These are phyloP conservation scores for Aspidoscelis tigris DNA, from an alignment of 2,113 vertebrate genomes.

Conservation along the genomic window DNA sequence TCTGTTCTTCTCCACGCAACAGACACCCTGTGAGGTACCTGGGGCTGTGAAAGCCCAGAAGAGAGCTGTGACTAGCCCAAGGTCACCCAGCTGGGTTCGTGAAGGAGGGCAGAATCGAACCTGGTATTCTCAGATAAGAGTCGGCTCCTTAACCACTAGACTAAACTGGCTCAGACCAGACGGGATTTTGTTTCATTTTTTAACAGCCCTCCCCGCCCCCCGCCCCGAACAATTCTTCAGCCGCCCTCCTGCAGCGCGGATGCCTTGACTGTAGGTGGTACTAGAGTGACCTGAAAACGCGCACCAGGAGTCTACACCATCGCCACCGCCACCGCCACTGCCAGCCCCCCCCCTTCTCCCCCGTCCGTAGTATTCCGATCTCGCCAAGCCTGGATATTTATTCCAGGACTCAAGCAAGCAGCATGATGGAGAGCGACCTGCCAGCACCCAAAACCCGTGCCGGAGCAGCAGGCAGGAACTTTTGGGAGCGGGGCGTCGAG, in stretches of 20 bases:
- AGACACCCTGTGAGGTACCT: too few relatives aligned
- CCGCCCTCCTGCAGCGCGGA: background rate
- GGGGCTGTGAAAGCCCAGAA: too few relatives aligned
- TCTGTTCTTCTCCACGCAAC: too few relatives aligned
- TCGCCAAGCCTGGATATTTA: background rate
- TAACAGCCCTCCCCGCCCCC: background rate
- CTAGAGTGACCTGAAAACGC: background rate
- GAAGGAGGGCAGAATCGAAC: too few relatives aligned
- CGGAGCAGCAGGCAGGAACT: background rate
- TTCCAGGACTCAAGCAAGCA: background rate
- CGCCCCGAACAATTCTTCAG: too few relatives aligned
- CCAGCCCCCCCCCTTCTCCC: background rate
- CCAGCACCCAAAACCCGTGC: background rate
- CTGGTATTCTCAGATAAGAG: too few relatives aligned
- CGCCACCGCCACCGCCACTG: too few relatives aligned
- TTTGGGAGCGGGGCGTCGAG: background rate
- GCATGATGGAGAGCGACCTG: background rate
- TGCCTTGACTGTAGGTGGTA: background rate
- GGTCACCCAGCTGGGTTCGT: too few relatives aligned
- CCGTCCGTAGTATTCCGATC: background rate
- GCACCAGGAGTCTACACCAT: background rate
- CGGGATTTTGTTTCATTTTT: background rate
- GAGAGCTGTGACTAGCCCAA: too few relatives aligned
- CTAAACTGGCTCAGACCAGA: too few relatives aligned
- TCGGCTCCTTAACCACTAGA: too few relatives aligned